A percentile compares a stretch with the other conserved stretches of the same genome.
Conservation (phyloP, 2,797 vertebrate genomes). For the Syncerus caffer region DNA sequence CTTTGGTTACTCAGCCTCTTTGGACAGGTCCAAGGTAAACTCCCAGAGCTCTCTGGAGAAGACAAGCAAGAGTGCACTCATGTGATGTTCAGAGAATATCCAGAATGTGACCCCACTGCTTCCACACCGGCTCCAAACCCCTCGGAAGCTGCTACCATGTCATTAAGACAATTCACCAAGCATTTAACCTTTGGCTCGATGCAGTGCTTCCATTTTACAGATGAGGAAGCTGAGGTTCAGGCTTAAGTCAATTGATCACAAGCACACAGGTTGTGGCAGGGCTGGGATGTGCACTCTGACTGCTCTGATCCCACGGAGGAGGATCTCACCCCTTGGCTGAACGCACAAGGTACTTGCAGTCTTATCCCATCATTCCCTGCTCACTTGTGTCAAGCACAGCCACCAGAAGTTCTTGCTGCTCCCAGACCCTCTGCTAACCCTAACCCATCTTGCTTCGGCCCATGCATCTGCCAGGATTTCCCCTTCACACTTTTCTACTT, state of each 20-base stretch:
- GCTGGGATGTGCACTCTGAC: neutral
- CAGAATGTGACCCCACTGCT: neutral
- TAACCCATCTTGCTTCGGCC: neutral
- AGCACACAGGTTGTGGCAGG: neutral
- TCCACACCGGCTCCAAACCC: neutral
- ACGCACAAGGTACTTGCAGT: neutral
- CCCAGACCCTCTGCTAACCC: neutral
- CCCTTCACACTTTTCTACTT: neutral
- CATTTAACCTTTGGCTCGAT: neutral
- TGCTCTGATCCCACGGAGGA: neutral
- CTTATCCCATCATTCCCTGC: too few species aligned
- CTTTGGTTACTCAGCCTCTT: neutral
- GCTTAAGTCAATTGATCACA: neutral
- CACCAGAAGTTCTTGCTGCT: neutral
- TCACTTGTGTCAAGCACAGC: neutral
- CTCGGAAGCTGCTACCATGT: fast-evolving
- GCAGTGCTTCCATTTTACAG: neutral
- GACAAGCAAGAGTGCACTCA: neutral
- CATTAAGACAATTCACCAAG: neutral
- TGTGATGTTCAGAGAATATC: too few species aligned
- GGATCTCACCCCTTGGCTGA: neutral
- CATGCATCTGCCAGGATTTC: too few species aligned
- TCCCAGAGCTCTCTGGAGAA: neutral
- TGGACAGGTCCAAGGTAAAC: neutral
- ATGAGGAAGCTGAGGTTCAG: neutral